Base-by-base conservation (phyloP, 2,797 vertebrate species). In the Etheostoma perlongum region DNA sequence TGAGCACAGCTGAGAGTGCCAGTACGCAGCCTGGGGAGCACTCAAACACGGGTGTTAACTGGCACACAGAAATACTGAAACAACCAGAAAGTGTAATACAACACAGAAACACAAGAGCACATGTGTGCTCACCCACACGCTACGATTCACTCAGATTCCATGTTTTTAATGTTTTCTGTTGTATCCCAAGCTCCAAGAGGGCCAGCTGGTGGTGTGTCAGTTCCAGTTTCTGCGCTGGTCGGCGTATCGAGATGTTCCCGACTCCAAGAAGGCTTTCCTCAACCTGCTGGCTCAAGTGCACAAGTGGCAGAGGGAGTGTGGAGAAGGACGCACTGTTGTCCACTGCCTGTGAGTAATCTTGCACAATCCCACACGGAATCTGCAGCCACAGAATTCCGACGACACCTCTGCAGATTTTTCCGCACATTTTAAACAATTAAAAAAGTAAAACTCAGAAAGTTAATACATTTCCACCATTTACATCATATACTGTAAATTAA, bases 261-360 rank as follows among this genome's bases (percentile, higher is more conserved):
- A 99, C 94, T 99, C 97, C 77, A 98, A 96, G 94, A 98, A 97
- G 91, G 97, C 97, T 72, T 99, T 99, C 92, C 93, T 99, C 87
- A 96, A 96, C 91, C 95, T 99, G 84, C 94, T 99, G 93, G 95
- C 95, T 4, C 96, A 97, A 91, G 97, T 99, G 92, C 97, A 97
- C 93, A 97, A 96, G 91, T 99, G 98, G 98, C 98, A 99, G 92
- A 94, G 95, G 6, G 97, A 99, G 75, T 97, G 96, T 0, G 97
- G 97, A 2, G 96, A 99, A 5, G 97, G 98, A 70, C 96, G 98
- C 86, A 97, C 96, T 0, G 88, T 98, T 2, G 97, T 99, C 81
- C 93, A 94, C 89, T 94, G 93, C 84, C 92, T 94, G 93, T 94
- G 85, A 93, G 93, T 94, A 75, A 80, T 65, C 66, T 33, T 33